Base-by-base conservation (phyloP, 1,140 invertebrate species). In the Drosophila nannoptera region DNA sequence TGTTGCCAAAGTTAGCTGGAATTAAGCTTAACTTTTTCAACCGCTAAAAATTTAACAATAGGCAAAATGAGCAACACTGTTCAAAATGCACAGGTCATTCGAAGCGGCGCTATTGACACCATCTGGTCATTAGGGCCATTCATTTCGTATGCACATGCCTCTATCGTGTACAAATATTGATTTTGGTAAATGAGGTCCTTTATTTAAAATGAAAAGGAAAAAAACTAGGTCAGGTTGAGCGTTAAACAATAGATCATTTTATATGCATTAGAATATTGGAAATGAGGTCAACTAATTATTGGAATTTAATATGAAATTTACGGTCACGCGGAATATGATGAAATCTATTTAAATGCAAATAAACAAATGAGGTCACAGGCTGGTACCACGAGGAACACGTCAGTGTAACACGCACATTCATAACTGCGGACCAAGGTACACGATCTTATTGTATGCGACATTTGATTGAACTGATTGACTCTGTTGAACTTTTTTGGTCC, bases 141-240 rank as follows among this genome's bases (percentile, higher is more conserved):
- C 11, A 58, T 52, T 53, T 38, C 2, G 29, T 53, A 70, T 65
- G 61, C 50, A 67, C 8, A 43, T 12, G 33, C 31, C 11, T 32
- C 32, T 43, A 33, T 12, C 12, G 29, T 11, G 49, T 14, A 48
- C 9, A 33, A 42, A 33, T 84, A 83, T 83, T 65, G 80, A 83
- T 84, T 83, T 72, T 68, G n/a, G 32, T 49, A 48, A 67, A 64
- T 59, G 38, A 61, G 63, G 53, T 73, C 70, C 62, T 59, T 70
- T 58, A 60, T 43, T 43, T 14, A 43, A 16, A 42, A 42, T 14
- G n/a, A 43, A 43, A 7, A 43, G 50, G n/a, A 49, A n/a, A 8
- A n/a, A 60, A 66, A 74, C 38, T 71, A 46, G 56, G 68, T 53
- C 60, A 70, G 60, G 55, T 60, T 48, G 36, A 12, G 12, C 9